Conservation (phyloP, 1,140 invertebrate genomes). For the Trissolcus basalis region DNA sequence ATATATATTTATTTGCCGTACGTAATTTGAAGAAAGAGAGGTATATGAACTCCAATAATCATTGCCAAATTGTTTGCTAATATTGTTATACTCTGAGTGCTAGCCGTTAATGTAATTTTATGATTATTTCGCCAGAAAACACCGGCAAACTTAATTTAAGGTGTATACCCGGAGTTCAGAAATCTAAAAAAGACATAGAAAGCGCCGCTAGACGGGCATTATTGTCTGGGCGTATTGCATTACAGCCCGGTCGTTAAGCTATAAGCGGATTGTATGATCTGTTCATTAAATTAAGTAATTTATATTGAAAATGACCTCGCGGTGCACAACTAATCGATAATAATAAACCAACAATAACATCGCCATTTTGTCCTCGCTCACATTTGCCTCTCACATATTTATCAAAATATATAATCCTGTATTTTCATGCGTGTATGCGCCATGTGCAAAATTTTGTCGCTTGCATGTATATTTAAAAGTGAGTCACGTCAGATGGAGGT, state of each 20-base stretch:
- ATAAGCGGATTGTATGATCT: slow-evolving; percentile 64
- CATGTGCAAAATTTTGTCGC: too few relatives aligned
- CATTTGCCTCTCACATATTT: too few relatives aligned
- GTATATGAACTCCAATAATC: background rate
- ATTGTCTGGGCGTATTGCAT: slow-evolving; percentile 46
- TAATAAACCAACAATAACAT: slow-evolving; percentile 21
- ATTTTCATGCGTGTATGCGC: too few relatives aligned
- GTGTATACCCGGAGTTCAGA: slow-evolving; percentile 16
- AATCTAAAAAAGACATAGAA: slow-evolving; percentile 5
- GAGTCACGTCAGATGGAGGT: too few relatives aligned
- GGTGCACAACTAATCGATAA: slow-evolving; percentile 39
- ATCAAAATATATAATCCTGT: too few relatives aligned
- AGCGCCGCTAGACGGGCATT: slow-evolving; percentile 44
- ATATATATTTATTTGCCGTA: too few relatives aligned
- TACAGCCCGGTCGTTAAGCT: slow-evolving; percentile 51
- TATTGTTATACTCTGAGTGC: too few relatives aligned
- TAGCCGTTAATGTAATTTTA: slow-evolving; percentile 3
- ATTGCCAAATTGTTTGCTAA: background rate
- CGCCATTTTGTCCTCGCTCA: too few relatives aligned
- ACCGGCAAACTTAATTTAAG: slow-evolving; percentile 22
- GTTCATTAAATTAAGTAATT: slow-evolving; percentile 69
- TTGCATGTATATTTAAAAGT: too few relatives aligned
- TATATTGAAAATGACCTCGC: slow-evolving; percentile 61
- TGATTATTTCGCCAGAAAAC: slow-evolving; percentile 13
- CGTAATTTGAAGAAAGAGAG: too few relatives aligned